These are phyloP conservation scores for Cricetomys ansorgei DNA, from an alignment of 2,113 vertebrate genomes.

Conservation along the genomic window DNA sequence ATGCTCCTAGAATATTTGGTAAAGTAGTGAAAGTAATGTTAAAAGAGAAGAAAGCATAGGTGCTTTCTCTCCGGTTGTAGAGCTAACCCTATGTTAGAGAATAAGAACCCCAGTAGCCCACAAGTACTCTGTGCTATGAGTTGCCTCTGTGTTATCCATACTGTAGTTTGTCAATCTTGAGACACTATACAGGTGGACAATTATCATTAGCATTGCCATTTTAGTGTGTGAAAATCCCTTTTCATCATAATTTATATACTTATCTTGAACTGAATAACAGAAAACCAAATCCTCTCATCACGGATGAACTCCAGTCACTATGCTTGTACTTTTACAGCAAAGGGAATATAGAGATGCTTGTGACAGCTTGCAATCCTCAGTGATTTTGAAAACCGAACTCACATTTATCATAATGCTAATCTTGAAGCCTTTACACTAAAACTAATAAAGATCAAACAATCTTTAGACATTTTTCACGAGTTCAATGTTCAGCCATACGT, in stretches of 20 bases:
- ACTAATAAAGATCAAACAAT: not conserved
- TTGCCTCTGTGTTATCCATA: not conserved
- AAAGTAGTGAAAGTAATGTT: not conserved
- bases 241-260: conserved; percentile 7
- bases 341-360: not conserved
- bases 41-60: not conserved
- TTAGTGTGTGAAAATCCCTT: not conserved
- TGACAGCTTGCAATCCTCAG: not conserved
- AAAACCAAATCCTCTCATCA: not conserved
- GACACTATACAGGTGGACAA: not conserved
- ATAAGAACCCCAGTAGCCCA: not conserved
- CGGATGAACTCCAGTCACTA: not conserved
- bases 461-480: not conserved
- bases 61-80: not conserved
- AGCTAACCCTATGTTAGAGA: not conserved
- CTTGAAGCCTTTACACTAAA: not conserved
- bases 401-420: not conserved
- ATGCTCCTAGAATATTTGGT: not conserved
- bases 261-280: not conserved
- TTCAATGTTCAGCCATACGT: not conserved
- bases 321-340: not conserved
- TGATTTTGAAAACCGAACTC: not conserved
- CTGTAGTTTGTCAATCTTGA: not conserved
- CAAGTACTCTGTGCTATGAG: not conserved
- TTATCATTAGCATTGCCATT: not conserved